Base-by-base conservation (phyloP, 2,888 invertebrate species). In the Synergus umbraculus region DNA sequence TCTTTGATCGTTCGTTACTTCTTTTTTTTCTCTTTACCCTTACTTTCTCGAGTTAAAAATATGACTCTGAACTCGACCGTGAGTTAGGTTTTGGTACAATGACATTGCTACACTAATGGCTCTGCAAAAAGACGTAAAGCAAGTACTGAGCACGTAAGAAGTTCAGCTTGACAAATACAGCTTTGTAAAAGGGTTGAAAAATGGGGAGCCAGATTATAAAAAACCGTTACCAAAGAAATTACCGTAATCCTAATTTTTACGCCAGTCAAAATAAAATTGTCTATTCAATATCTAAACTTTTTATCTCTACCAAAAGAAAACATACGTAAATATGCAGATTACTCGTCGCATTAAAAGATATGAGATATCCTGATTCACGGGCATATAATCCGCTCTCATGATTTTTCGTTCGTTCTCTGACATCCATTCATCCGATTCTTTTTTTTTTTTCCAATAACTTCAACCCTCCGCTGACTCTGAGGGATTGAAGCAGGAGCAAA, bases 11-110 rank as follows among this genome's bases (percentile, higher is more conserved):
- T 80, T 69, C 60, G 76, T 76, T 78, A 77, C 78, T 69, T 76
- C 76, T 82, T 85, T 80, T 80, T 78, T 60, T 64, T 82, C 80
- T 66, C 41, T 69, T 76, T 79, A 79, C 69, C 80, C 79, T 80
- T 77, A 76, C 65, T 77, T 54, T 77, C 67, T 65, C 80, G 83
- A 83, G 88, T 89, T 89, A 89, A 89, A 89, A 89, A 88, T 89
- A 89, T 85, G 83, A 83, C 84, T 82, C 83, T 80, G 67, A 67
- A 79, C 78, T 81, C 78, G 82, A 82, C 80, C 63, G 79, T 67
- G 54, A 80, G 63, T 29, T 63, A 63, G 79, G 81, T 81, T 82
- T 82, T 58, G 22, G 78, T 80, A 78, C 81, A 79, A 82, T 67
- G 67, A 67, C 67, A 67, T 67, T 67, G 22, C 46, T 44, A 44